Conservation (phyloP, 2,113 vertebrate species). For the Sminthopsis crassicaudata region DNA sequence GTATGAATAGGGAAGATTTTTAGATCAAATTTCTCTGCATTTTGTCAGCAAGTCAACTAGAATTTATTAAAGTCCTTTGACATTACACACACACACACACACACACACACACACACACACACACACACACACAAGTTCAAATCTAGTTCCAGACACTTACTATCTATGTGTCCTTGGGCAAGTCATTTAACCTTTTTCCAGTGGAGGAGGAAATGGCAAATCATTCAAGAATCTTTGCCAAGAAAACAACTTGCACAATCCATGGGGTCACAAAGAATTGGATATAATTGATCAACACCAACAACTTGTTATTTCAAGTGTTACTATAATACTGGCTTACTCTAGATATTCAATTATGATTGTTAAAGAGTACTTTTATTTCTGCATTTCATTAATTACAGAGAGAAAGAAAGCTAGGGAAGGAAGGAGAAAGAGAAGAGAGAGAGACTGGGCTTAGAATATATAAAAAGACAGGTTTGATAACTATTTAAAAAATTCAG, state of each 20-base stretch:
- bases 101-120: too few species aligned
- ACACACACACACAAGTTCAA: background rate
- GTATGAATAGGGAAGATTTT: too few species aligned
- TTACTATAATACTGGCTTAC: background rate
- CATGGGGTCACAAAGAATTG: background rate
- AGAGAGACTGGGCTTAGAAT: background rate
- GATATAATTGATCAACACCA: background rate
- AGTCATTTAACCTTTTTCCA: background rate
- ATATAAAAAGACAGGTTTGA: background rate
- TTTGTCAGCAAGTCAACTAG: too few species aligned
- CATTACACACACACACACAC: too few species aligned
- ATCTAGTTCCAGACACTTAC: background rate
- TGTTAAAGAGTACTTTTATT: background rate
- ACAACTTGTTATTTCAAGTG: background rate
- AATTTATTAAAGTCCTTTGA: too few species aligned
- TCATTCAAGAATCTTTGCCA: background rate
- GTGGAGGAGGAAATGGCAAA: background rate
- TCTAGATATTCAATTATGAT: background rate
- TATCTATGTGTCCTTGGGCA: background rate
- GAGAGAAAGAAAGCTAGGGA: too few species aligned
- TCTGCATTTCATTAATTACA: background rate
- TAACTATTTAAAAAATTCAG: background rate
- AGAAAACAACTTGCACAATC: background rate
- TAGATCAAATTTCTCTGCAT: too few species aligned
- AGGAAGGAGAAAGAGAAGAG: background rate